phyloP scores from a whole-genome alignment of 1,140 invertebrate genomes.

The Thereuonema tuberculata region DNA sequence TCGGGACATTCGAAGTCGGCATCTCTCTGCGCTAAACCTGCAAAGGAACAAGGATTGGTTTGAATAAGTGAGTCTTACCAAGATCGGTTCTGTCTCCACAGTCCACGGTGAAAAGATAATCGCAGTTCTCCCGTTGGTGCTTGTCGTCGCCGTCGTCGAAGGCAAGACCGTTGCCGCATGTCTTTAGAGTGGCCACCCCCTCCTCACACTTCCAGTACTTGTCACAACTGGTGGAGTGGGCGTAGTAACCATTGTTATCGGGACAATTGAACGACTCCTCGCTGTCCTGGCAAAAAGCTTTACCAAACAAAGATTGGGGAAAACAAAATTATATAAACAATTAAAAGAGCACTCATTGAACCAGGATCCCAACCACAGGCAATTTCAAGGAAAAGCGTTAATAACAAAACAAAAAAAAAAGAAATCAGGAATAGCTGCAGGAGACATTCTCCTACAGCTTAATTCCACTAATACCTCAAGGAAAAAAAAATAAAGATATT shows the following conservation, averaged over 20 bases:
- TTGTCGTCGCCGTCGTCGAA: constrained; percentile 79
- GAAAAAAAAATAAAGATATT: no score
- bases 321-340: no score
- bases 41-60: no score
- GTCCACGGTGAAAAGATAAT: constrained; percentile 87
- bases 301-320: no score
- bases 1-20: constrained; percentile 75
- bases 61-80: background rate
- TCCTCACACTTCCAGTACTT: constrained; percentile 94
- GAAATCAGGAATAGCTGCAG: no score
- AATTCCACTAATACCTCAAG: no score
- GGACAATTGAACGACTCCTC: constrained; percentile 83
- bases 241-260: constrained; percentile 76
- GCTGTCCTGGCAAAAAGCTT: background rate
- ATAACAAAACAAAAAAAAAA: no score
- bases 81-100: constrained; percentile 56
- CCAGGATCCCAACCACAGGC: no score
- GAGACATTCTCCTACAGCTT: no score
- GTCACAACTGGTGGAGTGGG: constrained; percentile 70
- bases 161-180: constrained; percentile 83
- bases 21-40: constrained; percentile 15
- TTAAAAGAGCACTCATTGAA: no score
- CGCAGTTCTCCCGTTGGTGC: constrained; percentile 69
- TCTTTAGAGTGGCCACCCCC: constrained; percentile 71
- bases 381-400: no score